phyloP scores from a whole-genome alignment of 2,888 invertebrate genomes.

The Orchesellides sinensis region DNA sequence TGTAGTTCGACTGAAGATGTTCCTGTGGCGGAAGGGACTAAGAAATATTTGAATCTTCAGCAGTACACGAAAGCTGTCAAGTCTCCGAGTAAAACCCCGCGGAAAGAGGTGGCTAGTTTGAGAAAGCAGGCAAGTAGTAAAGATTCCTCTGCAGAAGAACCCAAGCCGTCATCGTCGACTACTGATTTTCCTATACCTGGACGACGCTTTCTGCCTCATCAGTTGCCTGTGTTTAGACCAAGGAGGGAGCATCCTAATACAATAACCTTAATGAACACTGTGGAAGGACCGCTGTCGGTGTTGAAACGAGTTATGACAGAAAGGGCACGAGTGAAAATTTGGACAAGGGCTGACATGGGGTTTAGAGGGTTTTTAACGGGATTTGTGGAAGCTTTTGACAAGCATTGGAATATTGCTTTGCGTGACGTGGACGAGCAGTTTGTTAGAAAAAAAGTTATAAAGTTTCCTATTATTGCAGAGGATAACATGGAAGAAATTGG shows the following conservation, averaged over 20 bases:
- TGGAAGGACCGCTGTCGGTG: conserved; percentile 63
- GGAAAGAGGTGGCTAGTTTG: conserved; percentile 20
- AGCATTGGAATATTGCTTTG: conserved; percentile 94
- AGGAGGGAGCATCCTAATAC: conserved; percentile 68
- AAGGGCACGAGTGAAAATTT: conserved; percentile 79
- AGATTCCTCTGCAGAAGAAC: background rate
- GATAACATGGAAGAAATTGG: conserved; percentile 2
- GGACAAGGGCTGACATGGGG: conserved; percentile 84
- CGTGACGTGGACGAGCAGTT: conserved; percentile 90
- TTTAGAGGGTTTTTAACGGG: conserved; percentile 89
- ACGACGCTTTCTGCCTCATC: conserved; percentile 72
- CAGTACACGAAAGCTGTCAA: conserved; percentile 63
- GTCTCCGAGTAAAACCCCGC: conserved; percentile 51
- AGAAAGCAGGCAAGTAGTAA: background rate
- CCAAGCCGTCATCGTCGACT: conserved; percentile 9
- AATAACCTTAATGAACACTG: conserved; percentile 66
- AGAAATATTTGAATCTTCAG: conserved; percentile 58
- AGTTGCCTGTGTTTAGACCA: conserved; percentile 69
- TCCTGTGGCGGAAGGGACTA: background rate
- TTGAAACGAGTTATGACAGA: conserved; percentile 60
- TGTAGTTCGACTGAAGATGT: conserved; percentile 6
- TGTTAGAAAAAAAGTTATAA: conserved; percentile 79
- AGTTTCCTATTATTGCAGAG: conserved; percentile 53
- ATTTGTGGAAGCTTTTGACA: conserved; percentile 91
- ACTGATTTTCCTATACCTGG: conserved; percentile 71